Conservation (phyloP, 2,797 vertebrate species). For the Phrynocephalus vlangalii region DNA sequence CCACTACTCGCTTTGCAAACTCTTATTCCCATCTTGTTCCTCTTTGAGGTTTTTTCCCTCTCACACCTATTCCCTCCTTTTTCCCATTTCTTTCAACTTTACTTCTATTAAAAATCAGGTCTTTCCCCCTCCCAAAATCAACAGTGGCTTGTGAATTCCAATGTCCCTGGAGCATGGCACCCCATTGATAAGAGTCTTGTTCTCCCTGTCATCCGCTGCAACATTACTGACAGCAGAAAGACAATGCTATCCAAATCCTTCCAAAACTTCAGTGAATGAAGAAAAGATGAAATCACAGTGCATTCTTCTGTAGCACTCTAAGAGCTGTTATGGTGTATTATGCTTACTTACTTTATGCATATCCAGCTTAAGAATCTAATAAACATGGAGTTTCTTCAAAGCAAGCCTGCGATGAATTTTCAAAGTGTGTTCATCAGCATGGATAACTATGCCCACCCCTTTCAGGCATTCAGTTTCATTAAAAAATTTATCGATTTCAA, state of each 20-base stretch:
- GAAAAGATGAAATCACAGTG: too few species aligned
- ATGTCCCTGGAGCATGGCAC: too few species aligned
- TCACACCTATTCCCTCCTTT: too few species aligned
- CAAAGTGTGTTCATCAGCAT: slow-evolving; percentile 19
- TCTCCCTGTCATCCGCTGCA: too few species aligned
- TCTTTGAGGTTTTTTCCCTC: too few species aligned
- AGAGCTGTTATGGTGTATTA: neutral
- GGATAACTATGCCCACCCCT: slow-evolving; percentile 45
- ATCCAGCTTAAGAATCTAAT: slow-evolving; percentile 33
- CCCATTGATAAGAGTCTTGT: too few species aligned
- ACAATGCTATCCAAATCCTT: neutral
- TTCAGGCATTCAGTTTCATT: slow-evolving; percentile 36
- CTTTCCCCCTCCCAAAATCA: too few species aligned
- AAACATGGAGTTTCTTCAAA: slow-evolving; percentile 53
- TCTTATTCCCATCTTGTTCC: too few species aligned
- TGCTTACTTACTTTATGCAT: neutral
- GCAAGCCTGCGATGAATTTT: slow-evolving; percentile 38
- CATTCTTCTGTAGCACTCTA: neutral
- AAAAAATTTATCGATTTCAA: slow-evolving; percentile 54
- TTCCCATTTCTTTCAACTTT: too few species aligned
- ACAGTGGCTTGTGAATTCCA: too few species aligned
- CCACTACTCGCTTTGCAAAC: too few species aligned
- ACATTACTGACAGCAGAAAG: neutral
- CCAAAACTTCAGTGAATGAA: neutral
- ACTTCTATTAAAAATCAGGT: too few species aligned